phyloP scores from a whole-genome alignment of 2,113 vertebrate genomes.

The Pitta sordida region DNA sequence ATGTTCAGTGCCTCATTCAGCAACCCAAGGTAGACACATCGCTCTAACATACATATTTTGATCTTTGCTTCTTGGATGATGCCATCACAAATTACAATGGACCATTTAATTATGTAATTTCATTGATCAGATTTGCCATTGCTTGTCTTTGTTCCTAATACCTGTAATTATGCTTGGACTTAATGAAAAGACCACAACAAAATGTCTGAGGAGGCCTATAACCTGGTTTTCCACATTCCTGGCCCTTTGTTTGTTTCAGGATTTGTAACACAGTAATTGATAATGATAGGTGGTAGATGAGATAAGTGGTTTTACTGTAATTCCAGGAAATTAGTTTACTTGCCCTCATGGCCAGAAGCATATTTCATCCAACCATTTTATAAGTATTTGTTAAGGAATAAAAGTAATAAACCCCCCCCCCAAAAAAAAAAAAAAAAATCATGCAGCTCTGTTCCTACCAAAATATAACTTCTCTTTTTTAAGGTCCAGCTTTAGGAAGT shows the following conservation, averaged over 20 bases:
- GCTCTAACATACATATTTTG: neutral
- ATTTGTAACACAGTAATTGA: neutral
- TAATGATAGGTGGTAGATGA: conserved; percentile 37
- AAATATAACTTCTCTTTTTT: neutral
- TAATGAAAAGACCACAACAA: conserved; percentile 16
- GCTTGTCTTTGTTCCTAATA: conserved; percentile 1
- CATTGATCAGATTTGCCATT: neutral
- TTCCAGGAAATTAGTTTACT: conserved; percentile 39
- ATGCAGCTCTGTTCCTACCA: neutral
- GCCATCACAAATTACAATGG: neutral
- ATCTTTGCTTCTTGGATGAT: neutral
- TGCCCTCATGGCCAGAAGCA: neutral
- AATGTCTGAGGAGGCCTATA: neutral
- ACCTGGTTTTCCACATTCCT: conserved; percentile 43
- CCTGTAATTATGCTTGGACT: conserved; percentile 5
- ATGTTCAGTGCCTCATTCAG: neutral
- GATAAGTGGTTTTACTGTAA: conserved; percentile 33
- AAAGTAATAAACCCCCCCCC: neutral
- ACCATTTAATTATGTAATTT: conserved; percentile 5
- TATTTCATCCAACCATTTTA: neutral
- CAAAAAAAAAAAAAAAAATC: neutral
- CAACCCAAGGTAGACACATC: neutral
- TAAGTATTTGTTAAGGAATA: neutral
- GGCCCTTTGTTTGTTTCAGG: conserved; percentile 30
- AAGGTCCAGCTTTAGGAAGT: neutral